Conservation (phyloP, 1,140 invertebrate genomes). For the Nephotettix cincticeps region DNA sequence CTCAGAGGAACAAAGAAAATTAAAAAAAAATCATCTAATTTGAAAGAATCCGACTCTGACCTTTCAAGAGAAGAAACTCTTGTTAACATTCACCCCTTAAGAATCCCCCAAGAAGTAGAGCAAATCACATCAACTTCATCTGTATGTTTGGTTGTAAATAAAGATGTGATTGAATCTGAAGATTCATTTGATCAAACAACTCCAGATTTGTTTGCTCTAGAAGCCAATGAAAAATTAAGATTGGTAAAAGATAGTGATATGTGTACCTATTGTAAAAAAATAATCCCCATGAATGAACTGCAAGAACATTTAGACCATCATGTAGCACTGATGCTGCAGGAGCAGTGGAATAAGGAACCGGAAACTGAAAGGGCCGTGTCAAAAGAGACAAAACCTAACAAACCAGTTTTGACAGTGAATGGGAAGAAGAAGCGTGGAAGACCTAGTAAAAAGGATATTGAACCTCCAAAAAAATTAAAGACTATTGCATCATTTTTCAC, state of each 20-base stretch:
- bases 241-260: not conserved
- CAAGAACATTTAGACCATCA: slow-evolving; percentile 39
- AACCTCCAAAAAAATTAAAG: not conserved
- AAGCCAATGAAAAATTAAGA: slow-evolving; percentile 1
- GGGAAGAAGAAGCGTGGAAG: slow-evolving; percentile 16
- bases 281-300: slow-evolving; percentile 29
- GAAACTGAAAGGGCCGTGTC: not conserved
- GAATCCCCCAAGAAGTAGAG: not conserved
- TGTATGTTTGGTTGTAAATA: not conserved
- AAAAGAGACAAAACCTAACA: not conserved
- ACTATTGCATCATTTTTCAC: slow-evolving; percentile 22
- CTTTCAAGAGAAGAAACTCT: slow-evolving; percentile 13
- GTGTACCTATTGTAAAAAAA: slow-evolving; percentile 33
- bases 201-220: not conserved
- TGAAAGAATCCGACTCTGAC: not conserved
- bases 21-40: not conserved
- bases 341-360: slow-evolving; percentile 12
- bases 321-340: slow-evolving; percentile 34
- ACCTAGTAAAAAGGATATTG: slow-evolving; percentile 12
- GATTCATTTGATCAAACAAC: not conserved
- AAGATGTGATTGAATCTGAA: not conserved
- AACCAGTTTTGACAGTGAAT: not conserved
- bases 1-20: not conserved
- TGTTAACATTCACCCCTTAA: not conserved
- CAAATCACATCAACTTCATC: not conserved